A percentile compares a stretch with the other conserved stretches of the same genome.
These are phyloP conservation scores for Dendrolimus pini DNA, from an alignment of 2,888 invertebrate species.

Conservation along the genomic window DNA sequence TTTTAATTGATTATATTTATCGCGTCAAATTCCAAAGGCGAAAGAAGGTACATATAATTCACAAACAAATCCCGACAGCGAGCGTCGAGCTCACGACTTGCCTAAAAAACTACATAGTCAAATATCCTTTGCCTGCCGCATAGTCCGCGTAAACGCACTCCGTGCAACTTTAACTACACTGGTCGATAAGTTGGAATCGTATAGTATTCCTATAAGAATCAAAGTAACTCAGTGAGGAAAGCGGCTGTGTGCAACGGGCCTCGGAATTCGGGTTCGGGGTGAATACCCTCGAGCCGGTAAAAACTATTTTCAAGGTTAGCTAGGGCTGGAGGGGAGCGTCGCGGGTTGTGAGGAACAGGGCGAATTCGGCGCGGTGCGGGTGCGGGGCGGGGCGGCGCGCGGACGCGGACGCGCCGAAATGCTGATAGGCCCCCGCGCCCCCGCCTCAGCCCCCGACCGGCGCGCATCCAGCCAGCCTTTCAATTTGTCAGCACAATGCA, in stretches of 20 bases:
- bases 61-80: slow-evolving; percentile 56
- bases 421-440: slow-evolving; percentile 50
- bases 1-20: slow-evolving; percentile 38
- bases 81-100: slow-evolving; percentile 51
- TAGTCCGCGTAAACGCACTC: slow-evolving; percentile 53
- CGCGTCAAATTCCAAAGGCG: slow-evolving; percentile 44
- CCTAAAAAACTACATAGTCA: slow-evolving; percentile 65
- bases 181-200: slow-evolving; percentile 28
- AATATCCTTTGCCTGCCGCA: slow-evolving; percentile 64
- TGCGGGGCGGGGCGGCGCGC: slow-evolving; percentile 27
- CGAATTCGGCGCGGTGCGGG: slow-evolving; percentile 55
- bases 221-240: slow-evolving; percentile 31
- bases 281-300: slow-evolving; percentile 74
- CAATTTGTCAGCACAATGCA: slow-evolving; percentile 37
- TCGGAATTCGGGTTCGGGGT: slow-evolving; percentile 73
- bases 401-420: slow-evolving; percentile 70
- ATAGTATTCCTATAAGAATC: slow-evolving; percentile 46
- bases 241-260: slow-evolving; percentile 56
- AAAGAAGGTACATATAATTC: slow-evolving; percentile 35
- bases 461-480: slow-evolving; percentile 18
- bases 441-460: slow-evolving; percentile 23
- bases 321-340: slow-evolving; percentile 65
- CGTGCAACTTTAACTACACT: slow-evolving; percentile 35
- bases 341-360: slow-evolving; percentile 62
- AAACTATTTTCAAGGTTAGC: slow-evolving; percentile 77